Evolutionary conservation across 2,888 invertebrate species (phyloP).

Genomic region (Ophion slaviceki): DNA sequence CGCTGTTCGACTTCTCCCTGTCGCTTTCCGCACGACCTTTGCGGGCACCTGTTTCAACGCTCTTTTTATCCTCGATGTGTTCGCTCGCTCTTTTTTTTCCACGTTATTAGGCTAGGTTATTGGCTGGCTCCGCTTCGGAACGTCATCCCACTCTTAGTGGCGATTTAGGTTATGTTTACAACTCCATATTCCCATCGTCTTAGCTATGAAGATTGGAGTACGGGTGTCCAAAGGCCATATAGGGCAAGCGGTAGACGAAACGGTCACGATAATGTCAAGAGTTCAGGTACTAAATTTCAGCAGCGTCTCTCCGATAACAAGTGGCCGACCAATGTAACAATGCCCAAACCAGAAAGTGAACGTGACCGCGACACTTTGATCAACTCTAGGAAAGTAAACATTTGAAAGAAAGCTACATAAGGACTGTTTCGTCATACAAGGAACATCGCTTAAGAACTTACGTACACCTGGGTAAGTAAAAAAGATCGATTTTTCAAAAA

Average conservation of each 20-base stretch:
- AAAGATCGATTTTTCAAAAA: too few species aligned
- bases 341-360: too few species aligned
- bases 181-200: constrained; percentile 39
- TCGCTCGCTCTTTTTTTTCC: constrained; percentile 51
- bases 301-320: too few species aligned
- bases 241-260: neutral
- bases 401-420: too few species aligned
- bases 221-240: neutral
- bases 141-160: constrained; percentile 46
- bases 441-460: too few species aligned
- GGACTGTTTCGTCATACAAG: too few species aligned
- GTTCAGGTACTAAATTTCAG: too few species aligned
- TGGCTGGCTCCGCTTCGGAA: constrained; percentile 60
- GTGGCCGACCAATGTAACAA: too few species aligned
- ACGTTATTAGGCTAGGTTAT: constrained; percentile 78
- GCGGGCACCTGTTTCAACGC: constrained; percentile 68
- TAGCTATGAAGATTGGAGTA: too few species aligned
- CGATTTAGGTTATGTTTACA: constrained; percentile 79
- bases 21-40: constrained; percentile 75
- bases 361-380: too few species aligned
- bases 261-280: neutral
- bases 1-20: neutral
- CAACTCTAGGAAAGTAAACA: too few species aligned
- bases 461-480: too few species aligned
- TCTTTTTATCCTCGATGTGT: constrained; percentile 14